phyloP scores from a whole-genome alignment of 2,888 invertebrate species.

The Amblyjoppa proteus region DNA sequence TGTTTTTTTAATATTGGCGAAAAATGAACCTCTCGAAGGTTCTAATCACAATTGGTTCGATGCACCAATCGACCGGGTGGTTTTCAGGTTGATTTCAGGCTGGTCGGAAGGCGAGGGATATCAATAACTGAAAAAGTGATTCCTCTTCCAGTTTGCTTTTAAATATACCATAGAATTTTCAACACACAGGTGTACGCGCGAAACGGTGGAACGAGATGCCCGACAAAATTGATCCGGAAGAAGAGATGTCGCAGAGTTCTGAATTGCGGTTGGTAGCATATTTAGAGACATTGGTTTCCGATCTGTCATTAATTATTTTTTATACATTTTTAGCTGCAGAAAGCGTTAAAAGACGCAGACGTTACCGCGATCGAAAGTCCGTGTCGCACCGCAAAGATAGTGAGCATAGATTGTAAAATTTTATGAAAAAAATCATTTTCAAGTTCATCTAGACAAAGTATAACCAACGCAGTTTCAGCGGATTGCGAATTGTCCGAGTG shows the following conservation, averaged over 20 bases:
- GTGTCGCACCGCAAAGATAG: constrained; percentile 28
- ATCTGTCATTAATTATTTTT: not conserved
- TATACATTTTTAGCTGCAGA: constrained; percentile 30
- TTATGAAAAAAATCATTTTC: not conserved
- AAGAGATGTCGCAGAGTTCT: constrained; percentile 80
- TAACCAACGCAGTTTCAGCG: constrained; percentile 67
- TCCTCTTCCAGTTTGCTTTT: not conserved
- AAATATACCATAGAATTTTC: not conserved
- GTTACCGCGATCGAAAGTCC: constrained; percentile 62
- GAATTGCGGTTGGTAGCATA: constrained; percentile 79
- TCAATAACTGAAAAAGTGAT: no score
- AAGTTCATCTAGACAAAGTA: not conserved
- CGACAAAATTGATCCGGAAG: constrained; percentile 85
- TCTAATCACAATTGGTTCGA: no score
- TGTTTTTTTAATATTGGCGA: no score
- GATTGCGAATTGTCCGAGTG: constrained; percentile 86
- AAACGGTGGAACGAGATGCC: constrained; percentile 89
- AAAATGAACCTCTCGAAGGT: no score
- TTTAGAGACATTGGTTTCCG: not conserved
- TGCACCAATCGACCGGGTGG: no score
- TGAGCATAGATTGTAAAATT: constrained; percentile 21
- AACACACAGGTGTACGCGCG: constrained; percentile 85
- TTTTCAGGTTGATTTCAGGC: no score
- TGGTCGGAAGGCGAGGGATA: no score
- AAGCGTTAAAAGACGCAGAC: constrained; percentile 55